Evolutionary conservation across 2,888 invertebrate genomes (phyloP).

Genomic region (Oscheius sp.): DNA sequence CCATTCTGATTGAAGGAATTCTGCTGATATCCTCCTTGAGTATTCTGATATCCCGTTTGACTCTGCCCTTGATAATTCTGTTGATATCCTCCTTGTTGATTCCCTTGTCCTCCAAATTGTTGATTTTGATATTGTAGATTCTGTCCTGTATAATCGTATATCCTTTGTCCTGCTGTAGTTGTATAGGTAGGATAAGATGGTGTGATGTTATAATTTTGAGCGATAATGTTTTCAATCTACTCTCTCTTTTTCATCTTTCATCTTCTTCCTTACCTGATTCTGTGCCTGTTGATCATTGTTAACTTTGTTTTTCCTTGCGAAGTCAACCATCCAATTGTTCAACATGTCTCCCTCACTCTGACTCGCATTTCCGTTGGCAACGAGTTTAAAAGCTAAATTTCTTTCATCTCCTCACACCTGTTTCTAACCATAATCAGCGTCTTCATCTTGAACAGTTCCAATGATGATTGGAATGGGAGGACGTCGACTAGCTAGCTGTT

Average conservation of each 20-base stretch:
- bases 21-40: neutral
- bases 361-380: conserved; percentile 41
- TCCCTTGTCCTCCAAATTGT: neutral
- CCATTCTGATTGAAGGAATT: conserved; percentile 24
- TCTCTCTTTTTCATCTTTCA: conserved; percentile 10
- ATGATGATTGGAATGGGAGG: conserved; percentile 59
- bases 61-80: conserved; percentile 21
- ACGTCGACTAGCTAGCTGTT: conserved; percentile 35
- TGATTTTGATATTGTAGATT: conserved; percentile 11
- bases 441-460: conserved; percentile 60
- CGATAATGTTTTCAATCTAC: conserved; percentile 38
- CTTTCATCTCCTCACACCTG: neutral
- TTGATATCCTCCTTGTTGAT: conserved; percentile 13
- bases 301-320: conserved; percentile 55
- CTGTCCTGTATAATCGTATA: conserved; percentile 18
- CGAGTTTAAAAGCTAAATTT: conserved; percentile 46
- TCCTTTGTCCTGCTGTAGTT: neutral
- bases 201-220: conserved; percentile 43
- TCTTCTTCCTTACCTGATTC: conserved; percentile 27
- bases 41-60: neutral
- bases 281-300: conserved; percentile 32
- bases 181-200: neutral
- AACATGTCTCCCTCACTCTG: conserved; percentile 30
- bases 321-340: conserved; percentile 58
- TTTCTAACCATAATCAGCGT: conserved; percentile 52